Conservation (phyloP, 23 tunicate genomes). For the Styela clava region DNA sequence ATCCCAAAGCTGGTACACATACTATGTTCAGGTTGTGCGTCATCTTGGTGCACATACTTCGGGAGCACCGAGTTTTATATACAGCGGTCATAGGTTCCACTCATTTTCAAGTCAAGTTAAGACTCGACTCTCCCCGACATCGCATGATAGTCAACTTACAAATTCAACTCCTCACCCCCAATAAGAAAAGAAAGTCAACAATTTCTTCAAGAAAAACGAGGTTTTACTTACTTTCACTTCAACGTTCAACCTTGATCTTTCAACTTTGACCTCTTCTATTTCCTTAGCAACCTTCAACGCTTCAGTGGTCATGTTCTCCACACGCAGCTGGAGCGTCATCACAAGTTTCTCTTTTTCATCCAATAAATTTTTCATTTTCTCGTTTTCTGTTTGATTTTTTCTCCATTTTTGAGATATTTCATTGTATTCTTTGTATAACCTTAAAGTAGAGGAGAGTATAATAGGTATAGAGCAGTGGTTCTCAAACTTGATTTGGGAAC, state of each 20-base stretch:
- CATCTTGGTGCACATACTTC: too few species aligned
- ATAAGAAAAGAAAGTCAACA: too few species aligned
- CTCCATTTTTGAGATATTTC: conserved; percentile 19
- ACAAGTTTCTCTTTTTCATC: conserved; percentile 52
- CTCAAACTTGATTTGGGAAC: too few species aligned
- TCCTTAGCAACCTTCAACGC: conserved; percentile 13
- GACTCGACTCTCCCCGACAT: too few species aligned
- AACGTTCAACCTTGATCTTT: conserved; percentile 12
- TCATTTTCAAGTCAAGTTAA: too few species aligned
- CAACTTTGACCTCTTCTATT: conserved; percentile 30
- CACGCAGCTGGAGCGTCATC: conserved; percentile 50
- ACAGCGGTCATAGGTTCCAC: too few species aligned
- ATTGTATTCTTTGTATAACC: conserved; percentile 48
- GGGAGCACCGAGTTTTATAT: too few species aligned
- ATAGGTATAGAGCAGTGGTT: too few species aligned
- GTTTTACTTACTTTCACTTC: conserved; percentile 23
- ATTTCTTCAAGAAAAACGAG: too few species aligned
- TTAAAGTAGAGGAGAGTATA: not conserved
- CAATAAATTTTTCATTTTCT: conserved; percentile 33
- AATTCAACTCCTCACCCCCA: too few species aligned
- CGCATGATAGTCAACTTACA: not conserved
- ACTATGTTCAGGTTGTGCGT: too few species aligned
- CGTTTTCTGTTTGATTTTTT: conserved; percentile 42
- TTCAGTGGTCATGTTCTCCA: conserved; percentile 41
- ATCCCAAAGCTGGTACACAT: too few species aligned